Percentiles rank a stretch among this genome's conserved stretches.
Conservation (phyloP, 2,888 invertebrate species). For the Stomorhina lunata region DNA sequence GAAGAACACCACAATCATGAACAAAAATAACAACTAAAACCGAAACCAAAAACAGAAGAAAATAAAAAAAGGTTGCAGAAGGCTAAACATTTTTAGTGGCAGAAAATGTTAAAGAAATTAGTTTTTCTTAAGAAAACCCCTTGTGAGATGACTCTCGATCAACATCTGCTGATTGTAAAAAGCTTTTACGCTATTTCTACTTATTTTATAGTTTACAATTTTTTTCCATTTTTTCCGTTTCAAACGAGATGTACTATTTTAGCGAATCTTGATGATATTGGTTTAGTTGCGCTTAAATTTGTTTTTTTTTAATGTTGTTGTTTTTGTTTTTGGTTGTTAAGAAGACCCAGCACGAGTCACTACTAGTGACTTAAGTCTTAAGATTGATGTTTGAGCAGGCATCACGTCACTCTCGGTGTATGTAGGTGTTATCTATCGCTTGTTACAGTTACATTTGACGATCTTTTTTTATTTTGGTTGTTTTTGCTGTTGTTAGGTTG, state of each 20-base stretch:
- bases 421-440: constrained; percentile 78
- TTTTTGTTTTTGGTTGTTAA: constrained; percentile 9
- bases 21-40: too few relatives aligned
- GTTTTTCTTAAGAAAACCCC: constrained; percentile 58
- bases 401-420: constrained; percentile 58
- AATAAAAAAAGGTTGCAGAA: constrained; percentile 49
- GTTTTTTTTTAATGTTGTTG: not conserved
- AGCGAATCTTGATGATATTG: constrained; percentile 59
- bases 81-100: constrained; percentile 54
- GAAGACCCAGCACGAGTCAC: constrained; percentile 62
- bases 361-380: too few relatives aligned
- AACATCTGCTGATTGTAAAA: constrained; percentile 63
- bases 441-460: constrained; percentile 47
- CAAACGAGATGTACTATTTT: constrained; percentile 56
- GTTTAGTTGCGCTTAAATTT: constrained; percentile 46
- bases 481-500: not conserved
- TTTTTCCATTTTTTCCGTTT: not conserved
- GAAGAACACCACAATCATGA: constrained; percentile 51
- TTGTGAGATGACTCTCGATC: constrained; percentile 58
- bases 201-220: constrained; percentile 20
- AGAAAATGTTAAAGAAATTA: constrained; percentile 58
- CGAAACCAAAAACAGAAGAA: not conserved
- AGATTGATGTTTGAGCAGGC: constrained; percentile 63
- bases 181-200: constrained; percentile 35
- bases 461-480: constrained; percentile 22